A percentile compares a stretch with the other conserved stretches of the same genome.
Evolutionary conservation across 2,888 invertebrate genomes (phyloP).

Genomic region (Desoria tigrina): DNA sequence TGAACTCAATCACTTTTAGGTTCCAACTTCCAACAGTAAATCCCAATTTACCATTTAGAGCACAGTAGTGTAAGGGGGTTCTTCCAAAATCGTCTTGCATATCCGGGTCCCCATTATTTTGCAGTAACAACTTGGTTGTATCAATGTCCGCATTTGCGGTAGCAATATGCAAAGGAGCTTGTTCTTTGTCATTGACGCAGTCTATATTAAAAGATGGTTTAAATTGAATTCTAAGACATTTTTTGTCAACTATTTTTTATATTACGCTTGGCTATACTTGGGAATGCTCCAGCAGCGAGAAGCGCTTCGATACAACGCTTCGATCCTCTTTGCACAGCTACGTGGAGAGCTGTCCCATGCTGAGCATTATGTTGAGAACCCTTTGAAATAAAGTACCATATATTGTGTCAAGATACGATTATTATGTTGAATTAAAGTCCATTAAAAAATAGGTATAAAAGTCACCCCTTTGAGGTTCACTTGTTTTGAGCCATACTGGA

Average conservation of each 20-base stretch:
- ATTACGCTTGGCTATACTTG: neutral
- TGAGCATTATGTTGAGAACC: neutral
- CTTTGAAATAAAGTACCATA: neutral
- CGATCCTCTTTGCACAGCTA: constrained; percentile 69
- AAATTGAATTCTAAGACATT: too few species aligned
- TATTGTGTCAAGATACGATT: too few species aligned
- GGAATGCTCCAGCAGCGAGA: constrained; percentile 71
- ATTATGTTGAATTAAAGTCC: too few species aligned
- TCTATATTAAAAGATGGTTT: too few species aligned
- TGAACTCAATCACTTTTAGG: too few species aligned
- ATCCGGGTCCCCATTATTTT: constrained; percentile 69
- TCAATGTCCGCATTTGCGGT: constrained; percentile 80
- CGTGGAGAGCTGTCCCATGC: neutral
- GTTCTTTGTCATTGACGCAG: constrained; percentile 66
- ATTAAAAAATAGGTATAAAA: too few species aligned
- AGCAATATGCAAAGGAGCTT: constrained; percentile 79
- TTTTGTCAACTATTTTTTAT: too few species aligned
- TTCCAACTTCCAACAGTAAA: constrained; percentile 2
- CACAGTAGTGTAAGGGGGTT: constrained; percentile 7
- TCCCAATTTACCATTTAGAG: constrained; percentile 4
- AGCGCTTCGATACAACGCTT: constrained; percentile 70
- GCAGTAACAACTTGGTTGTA: constrained; percentile 72
- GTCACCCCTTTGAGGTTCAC: neutral
- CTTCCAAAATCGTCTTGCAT: constrained; percentile 63
- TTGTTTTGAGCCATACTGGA: neutral